These are phyloP conservation scores for Hecatera dysodea DNA, from an alignment of 2,888 invertebrate species.

Conservation along the genomic window DNA sequence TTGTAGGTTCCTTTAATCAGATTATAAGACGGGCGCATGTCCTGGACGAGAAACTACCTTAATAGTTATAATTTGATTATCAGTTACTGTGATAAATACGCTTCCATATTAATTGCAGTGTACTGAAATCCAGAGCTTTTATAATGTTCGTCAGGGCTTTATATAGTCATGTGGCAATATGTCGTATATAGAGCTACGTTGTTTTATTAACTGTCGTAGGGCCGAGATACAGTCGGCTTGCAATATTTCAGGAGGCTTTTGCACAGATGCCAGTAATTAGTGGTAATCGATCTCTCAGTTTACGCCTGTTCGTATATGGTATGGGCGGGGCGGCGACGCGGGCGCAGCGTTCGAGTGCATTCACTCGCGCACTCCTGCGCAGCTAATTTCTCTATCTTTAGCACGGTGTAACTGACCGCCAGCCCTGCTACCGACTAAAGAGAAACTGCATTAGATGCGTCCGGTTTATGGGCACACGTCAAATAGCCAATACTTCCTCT, in stretches of 20 bases:
- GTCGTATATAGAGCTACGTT: conserved; percentile 44
- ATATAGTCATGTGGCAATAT: conserved; percentile 30
- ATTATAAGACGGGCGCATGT: conserved; percentile 42
- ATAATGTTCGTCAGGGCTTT: conserved; percentile 26
- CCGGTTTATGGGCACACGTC: conserved; percentile 85
- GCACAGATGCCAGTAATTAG: conserved; percentile 86
- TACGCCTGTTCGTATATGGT: conserved; percentile 85
- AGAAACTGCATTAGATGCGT: conserved; percentile 89
- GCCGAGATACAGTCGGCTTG: conserved; percentile 68
- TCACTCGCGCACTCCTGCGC: conserved; percentile 84
- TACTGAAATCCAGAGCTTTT: conserved; percentile 31
- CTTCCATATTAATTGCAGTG: conserved; percentile 35
- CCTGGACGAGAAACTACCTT: conserved; percentile 24
- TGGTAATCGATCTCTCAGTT: conserved; percentile 88
- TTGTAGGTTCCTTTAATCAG: conserved; percentile 57
- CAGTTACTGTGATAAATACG: conserved; percentile 32
- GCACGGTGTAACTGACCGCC: conserved; percentile 89
- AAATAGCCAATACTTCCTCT: conserved; percentile 70
- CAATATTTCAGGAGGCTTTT: conserved; percentile 77
- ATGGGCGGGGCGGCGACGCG: conserved; percentile 76
- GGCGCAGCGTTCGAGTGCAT: conserved; percentile 80
- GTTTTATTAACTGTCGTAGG: conserved; percentile 69
- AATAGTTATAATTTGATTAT: conserved; percentile 57
- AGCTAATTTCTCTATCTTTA: conserved; percentile 91
- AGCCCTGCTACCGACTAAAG: conserved; percentile 81